Evolutionary conservation across 2,888 invertebrate genomes (phyloP), one percentile per base, ranked within the genome.

Genomic region (Blastobasis lacticolella): DNA sequence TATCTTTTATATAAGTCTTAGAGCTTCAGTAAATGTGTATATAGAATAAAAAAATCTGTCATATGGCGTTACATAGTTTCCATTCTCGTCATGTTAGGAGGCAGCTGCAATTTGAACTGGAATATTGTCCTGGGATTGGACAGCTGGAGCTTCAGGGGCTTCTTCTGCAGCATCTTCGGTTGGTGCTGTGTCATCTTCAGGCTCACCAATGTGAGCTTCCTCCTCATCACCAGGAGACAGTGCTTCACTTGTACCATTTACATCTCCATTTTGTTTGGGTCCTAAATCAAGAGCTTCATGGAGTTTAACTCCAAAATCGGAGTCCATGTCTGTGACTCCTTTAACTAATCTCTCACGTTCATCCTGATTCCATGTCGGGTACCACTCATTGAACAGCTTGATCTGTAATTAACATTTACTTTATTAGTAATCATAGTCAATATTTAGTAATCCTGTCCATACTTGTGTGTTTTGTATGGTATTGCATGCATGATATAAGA

Each of bases 381-480:
- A 93, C 96, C 96, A 96, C 78, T 95, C 94, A 64, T 92, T 92
- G 68, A 95, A 95, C 45, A 96, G 78, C 81, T 96, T 95, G 48
- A 93, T 91, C 93, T 94, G 74, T 57, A 23, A 23, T 23, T 23
- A 23, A 23, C 23, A 23, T 23, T 1, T 23, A 23, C 23, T 23
- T 23, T 3, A 23, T 23, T 23, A 23, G 23, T 1, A 23, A 23
- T 23, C 23, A 23, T 23, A 23, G 23, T 23, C 1, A 23, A 23
- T 23, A 23, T 23, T 23, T 23, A n/a, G n/a, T n/a, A n/a, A n/a
- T n/a, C n/a, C n/a, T n/a, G n/a, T n/a, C n/a, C n/a, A n/a, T n/a
- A n/a, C n/a, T n/a, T n/a, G n/a, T n/a, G n/a, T n/a, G n/a, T n/a
- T n/a, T n/a, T n/a, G n/a, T n/a, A n/a, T n/a, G n/a, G n/a, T n/a